phyloP scores from a whole-genome alignment of 2,888 invertebrate species.

The Drosophila merina region DNA sequence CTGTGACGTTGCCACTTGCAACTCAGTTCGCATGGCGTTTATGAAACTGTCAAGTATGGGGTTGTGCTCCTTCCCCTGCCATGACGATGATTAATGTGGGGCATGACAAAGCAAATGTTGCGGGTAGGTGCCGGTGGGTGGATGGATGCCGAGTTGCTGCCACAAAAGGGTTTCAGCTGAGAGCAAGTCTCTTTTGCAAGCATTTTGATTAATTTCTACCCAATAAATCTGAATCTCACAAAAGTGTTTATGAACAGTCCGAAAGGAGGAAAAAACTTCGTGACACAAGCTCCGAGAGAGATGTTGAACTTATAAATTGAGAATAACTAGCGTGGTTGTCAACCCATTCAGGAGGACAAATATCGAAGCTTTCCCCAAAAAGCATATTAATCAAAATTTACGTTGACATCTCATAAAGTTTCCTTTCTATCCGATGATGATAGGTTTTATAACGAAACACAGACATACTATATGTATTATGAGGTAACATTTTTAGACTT shows the following conservation, averaged over 20 bases:
- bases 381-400: constrained; percentile 35
- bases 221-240: constrained; percentile 42
- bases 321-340: constrained; percentile 29
- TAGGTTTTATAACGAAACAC: neutral
- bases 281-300: constrained; percentile 5
- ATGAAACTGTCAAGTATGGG: constrained; percentile 68
- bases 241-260: constrained; percentile 31
- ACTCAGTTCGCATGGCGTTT: constrained; percentile 53
- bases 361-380: constrained; percentile 8
- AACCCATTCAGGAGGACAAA: constrained; percentile 29
- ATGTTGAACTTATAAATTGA: constrained; percentile 27
- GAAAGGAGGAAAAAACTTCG: neutral
- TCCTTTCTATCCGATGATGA: neutral
- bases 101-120: constrained; percentile 75
- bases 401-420: constrained; percentile 37
- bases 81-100: constrained; percentile 76
- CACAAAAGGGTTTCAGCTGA: constrained; percentile 14
- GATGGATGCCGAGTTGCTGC: constrained; percentile 8
- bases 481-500: neutral
- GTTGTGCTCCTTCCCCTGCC: constrained; percentile 19
- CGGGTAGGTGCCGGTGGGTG: constrained; percentile 34
- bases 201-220: constrained; percentile 40
- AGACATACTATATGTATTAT: neutral
- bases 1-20: constrained; percentile 65
- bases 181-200: constrained; percentile 15